Conservation (phyloP, 2,113 vertebrate genomes). For the Xyrauchen texanus region DNA sequence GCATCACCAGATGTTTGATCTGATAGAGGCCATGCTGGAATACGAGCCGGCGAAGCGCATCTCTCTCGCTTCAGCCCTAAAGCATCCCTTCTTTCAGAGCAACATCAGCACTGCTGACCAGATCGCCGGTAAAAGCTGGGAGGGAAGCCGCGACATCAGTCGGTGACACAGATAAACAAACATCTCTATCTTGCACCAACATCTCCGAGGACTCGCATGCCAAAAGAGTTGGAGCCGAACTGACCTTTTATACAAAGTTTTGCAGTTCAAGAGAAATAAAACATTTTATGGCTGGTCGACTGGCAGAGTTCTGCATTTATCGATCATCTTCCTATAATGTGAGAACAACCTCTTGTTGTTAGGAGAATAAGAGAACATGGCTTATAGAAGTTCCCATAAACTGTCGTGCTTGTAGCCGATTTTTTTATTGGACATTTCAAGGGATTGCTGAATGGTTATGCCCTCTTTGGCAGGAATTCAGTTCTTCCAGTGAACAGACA, state of each 20-base stretch:
- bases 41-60: constrained; percentile 92
- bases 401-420: background rate
- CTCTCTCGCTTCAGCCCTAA: constrained; percentile 82
- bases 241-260: background rate
- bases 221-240: constrained; percentile 37
- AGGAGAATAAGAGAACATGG: background rate
- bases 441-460: background rate
- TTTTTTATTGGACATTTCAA: background rate
- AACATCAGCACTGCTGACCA: constrained; percentile 66
- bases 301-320: background rate
- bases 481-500: constrained; percentile 32
- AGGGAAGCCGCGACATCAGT: constrained; percentile 94
- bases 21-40: constrained; percentile 94
- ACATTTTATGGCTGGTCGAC: background rate
- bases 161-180: constrained; percentile 80
- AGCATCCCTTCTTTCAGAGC: constrained; percentile 87
- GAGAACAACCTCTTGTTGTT: background rate
- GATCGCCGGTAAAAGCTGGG: constrained; percentile 83
- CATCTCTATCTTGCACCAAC: constrained; percentile 27
- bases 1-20: constrained; percentile 93
- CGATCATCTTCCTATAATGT: constrained; percentile 21
- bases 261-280: constrained; percentile 18
- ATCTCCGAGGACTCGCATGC: background rate
- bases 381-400: background rate
- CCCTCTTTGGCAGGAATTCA: background rate